phyloP scores from a whole-genome alignment of 2,888 invertebrate species.

The Sturmia bella region DNA sequence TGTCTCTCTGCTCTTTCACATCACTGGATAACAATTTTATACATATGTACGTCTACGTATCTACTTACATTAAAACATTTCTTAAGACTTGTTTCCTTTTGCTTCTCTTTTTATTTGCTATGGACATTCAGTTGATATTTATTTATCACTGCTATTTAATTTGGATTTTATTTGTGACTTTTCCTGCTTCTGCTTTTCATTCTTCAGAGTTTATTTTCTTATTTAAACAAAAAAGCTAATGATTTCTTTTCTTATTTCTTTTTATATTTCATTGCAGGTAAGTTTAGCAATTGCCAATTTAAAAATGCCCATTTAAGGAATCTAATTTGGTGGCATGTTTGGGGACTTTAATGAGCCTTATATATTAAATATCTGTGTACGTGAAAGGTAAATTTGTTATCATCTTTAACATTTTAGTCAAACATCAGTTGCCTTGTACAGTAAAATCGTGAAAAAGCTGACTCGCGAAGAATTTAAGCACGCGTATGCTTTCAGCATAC shows the following conservation, averaged over 20 bases:
- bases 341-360: constrained; percentile 28
- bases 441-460: too few relatives aligned
- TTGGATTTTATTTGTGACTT: constrained; percentile 19
- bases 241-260: constrained; percentile 23
- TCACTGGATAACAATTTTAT: constrained; percentile 31
- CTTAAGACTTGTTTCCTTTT: not conserved
- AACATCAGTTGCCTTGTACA: too few relatives aligned
- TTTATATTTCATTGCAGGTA: constrained; percentile 57
- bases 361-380: not conserved
- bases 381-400: constrained; percentile 33
- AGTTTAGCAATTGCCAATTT: constrained; percentile 45
- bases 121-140: constrained; percentile 56
- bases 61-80: constrained; percentile 24
- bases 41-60: too few relatives aligned
- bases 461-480: too few relatives aligned
- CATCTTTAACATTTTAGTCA: too few relatives aligned
- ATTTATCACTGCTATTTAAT: constrained; percentile 44
- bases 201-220: constrained; percentile 10
- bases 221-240: constrained; percentile 54
- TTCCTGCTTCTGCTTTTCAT: constrained; percentile 3
- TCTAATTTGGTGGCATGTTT: constrained; percentile 23
- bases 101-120: constrained; percentile 11
- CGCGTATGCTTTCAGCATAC: too few relatives aligned
- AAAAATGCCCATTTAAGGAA: constrained; percentile 39
- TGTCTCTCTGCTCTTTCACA: not conserved